Conservation (phyloP, 2,797 vertebrate species). For the Notolepis coatsorum region DNA sequence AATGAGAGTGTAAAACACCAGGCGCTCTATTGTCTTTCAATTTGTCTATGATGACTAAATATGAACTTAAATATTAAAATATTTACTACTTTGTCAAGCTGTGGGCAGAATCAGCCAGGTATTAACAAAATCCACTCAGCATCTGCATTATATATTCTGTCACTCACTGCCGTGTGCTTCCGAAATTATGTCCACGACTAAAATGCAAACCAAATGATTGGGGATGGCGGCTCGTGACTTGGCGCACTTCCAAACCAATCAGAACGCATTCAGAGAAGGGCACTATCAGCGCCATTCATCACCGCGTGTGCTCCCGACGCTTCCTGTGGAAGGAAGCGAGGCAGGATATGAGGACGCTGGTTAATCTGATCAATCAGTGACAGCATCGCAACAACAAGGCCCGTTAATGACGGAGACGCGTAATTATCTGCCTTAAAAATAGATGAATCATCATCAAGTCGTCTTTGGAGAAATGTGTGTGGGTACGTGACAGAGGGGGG, state of each 20-base stretch:
- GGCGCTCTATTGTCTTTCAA: too few species aligned
- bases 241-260: constrained; percentile 52
- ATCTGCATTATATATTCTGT: neutral
- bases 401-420: constrained; percentile 43
- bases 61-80: too few species aligned
- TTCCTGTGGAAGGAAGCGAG: constrained; percentile 56
- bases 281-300: constrained; percentile 67
- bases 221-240: constrained; percentile 9
- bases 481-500: neutral
- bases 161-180: constrained; percentile 15
- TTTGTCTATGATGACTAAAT: too few species aligned
- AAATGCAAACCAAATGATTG: constrained; percentile 34
- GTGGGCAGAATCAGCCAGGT: constrained; percentile 34
- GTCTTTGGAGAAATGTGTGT: constrained; percentile 20
- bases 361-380: constrained; percentile 60
- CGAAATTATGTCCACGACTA: constrained; percentile 33
- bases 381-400: constrained; percentile 59
- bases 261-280: constrained; percentile 48
- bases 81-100: constrained; percentile 30
- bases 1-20: too few species aligned
- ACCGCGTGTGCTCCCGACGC: constrained; percentile 37
- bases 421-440: constrained; percentile 53
- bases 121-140: constrained; percentile 21
- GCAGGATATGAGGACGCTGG: constrained; percentile 60
- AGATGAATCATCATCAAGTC: constrained; percentile 36